phyloP scores from a whole-genome alignment of 2,888 invertebrate genomes.

The Zootermopsis nevadensis region DNA sequence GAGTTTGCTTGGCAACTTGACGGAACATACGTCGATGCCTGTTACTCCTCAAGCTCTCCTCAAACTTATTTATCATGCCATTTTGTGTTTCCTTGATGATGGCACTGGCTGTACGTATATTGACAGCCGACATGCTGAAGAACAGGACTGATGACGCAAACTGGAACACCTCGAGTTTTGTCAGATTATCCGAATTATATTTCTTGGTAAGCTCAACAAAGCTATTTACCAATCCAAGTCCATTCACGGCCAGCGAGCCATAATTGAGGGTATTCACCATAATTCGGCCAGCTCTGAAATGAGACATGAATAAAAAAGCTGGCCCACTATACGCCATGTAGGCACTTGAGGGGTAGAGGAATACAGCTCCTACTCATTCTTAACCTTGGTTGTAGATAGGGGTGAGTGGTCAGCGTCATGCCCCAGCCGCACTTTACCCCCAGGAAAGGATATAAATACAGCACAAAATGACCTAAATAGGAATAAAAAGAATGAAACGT shows the following conservation, averaged over 20 bases:
- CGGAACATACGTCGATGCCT: constrained; percentile 20
- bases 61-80: constrained; percentile 29
- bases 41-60: constrained; percentile 18
- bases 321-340: too few relatives aligned
- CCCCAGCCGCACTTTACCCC: too few relatives aligned
- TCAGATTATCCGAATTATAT: constrained; percentile 24
- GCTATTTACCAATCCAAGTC: constrained; percentile 40
- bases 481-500: too few relatives aligned
- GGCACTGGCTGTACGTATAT: constrained; percentile 42
- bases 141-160: constrained; percentile 49
- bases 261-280: constrained; percentile 29
- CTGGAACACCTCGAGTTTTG: constrained; percentile 48
- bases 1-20: neutral
- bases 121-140: constrained; percentile 47
- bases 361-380: too few relatives aligned
- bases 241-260: constrained; percentile 41
- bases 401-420: too few relatives aligned
- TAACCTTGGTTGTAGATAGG: too few relatives aligned
- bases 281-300: constrained; percentile 14
- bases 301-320: too few relatives aligned
- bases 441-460: too few relatives aligned
- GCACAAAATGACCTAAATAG: too few relatives aligned
- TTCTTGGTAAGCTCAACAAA: constrained; percentile 38
- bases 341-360: too few relatives aligned
- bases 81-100: constrained; percentile 45